Conservation (phyloP, 2,113 vertebrate genomes). For the Burhinus oedicnemus region DNA sequence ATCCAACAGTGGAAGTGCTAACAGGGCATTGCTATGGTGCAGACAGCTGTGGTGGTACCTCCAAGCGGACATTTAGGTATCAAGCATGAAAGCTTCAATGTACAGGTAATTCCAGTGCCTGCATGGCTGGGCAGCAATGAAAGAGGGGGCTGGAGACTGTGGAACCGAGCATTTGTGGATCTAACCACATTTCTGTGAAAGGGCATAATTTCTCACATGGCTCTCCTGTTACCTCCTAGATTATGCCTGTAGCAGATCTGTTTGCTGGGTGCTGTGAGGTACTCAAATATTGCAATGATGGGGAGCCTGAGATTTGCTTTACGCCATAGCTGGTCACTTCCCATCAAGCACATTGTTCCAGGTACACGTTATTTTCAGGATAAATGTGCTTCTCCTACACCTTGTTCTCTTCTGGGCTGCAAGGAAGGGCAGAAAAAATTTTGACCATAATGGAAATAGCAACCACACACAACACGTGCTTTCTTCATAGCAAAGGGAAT, state of each 20-base stretch:
- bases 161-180: not conserved
- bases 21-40: not conserved
- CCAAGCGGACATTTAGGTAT: accelerated
- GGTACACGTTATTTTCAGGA: not conserved
- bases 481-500: conserved; percentile 10
- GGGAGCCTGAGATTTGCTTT: not conserved
- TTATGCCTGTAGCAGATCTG: not conserved
- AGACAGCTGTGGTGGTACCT: not conserved
- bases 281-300: not conserved
- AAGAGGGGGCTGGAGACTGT: not conserved
- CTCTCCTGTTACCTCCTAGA: not conserved
- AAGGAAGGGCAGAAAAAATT: not conserved
- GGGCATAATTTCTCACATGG: not conserved
- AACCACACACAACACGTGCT: not conserved
- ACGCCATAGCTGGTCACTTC: not conserved
- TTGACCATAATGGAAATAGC: not conserved
- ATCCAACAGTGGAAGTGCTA: not conserved
- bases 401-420: not conserved
- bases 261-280: not conserved
- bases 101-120: not conserved
- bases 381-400: not conserved
- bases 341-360: not conserved
- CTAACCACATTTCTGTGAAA: not conserved
- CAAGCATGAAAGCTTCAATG: not conserved
- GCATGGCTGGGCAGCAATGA: not conserved